Base-by-base conservation (phyloP, 2,797 vertebrate species). In the Tiaroga cobitis region DNA sequence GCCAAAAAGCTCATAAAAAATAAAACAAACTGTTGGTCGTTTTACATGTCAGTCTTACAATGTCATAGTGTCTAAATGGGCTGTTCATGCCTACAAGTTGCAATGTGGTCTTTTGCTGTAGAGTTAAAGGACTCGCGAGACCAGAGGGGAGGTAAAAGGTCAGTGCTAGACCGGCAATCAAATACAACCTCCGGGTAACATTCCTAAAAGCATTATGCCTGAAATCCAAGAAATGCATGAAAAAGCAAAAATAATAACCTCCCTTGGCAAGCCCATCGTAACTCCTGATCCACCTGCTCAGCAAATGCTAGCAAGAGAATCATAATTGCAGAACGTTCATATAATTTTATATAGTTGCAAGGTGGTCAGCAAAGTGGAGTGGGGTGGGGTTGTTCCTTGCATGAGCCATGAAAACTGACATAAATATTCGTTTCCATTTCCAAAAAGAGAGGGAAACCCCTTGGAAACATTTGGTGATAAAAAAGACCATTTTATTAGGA, bases 141-240 rank as follows among this genome's bases (percentile, higher is more conserved):
- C 37, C n/a, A 78, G 10, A 65, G 7, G 9, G 41, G 68, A 46
- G 79, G 37, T 70, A 84, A 74, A 81, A 59, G 67, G 43, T 85
- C 82, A 84, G 26, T 24, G 78, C 67, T 63, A 69, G 56, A 83
- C 51, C 46, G 34, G 69, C 73, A 86, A 86, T 86, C 85, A 88
- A 88, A 88, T 76, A 80, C 32, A 70, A 86, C 82, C 87, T 89
- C 75, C 80, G 51, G 87, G 85, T 82, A 88, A 85, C 88, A 86
- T 86, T 89, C 84, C 87, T 46, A 24, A 37, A 83, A 81, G 59
- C 86, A 77, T 86, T 70, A 74, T 43, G 49, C 78, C 63, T 37
- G 37, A 89, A 87, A 83, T 89, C 86, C 85, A 78, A 87, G 78
- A 79, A 86, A 84, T 89, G 77, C 80, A 82, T 65, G 75, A 86